These are phyloP conservation scores for Teleiodes luculella DNA, from an alignment of 2,888 invertebrate genomes.

Conservation along the genomic window DNA sequence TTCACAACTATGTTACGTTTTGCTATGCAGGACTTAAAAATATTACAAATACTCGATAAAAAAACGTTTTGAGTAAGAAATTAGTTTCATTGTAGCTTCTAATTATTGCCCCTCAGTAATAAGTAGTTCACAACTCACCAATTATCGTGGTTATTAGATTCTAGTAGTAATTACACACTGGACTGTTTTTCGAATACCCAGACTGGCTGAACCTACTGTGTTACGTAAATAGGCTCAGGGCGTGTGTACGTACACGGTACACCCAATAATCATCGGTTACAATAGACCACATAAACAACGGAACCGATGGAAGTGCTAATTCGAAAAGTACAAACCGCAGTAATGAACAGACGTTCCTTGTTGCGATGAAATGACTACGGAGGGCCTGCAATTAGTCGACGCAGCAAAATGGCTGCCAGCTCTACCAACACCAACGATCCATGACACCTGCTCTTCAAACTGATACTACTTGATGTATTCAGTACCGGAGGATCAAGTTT, in stretches of 20 bases:
- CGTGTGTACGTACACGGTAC: slow-evolving; percentile 30
- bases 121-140: not conserved
- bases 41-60: no score
- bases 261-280: slow-evolving; percentile 54
- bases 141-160: not conserved
- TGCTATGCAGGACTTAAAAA: no score
- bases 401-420: slow-evolving; percentile 73
- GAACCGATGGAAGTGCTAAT: slow-evolving; percentile 73
- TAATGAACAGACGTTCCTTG: slow-evolving; percentile 65
- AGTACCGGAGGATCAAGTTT: slow-evolving; percentile 30
- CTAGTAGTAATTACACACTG: not conserved
- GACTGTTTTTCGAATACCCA: not conserved
- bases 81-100: not conserved
- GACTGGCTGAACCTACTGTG: not conserved
- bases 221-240: slow-evolving; percentile 17
- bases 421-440: slow-evolving; percentile 22
- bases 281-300: slow-evolving; percentile 59
- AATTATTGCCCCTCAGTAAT: not conserved
- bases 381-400: slow-evolving; percentile 66
- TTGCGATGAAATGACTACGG: slow-evolving; percentile 68
- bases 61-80: no score
- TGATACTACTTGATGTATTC: not conserved
- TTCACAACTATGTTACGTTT: no score
- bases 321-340: slow-evolving; percentile 74
- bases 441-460: not conserved